Conservation (phyloP, 2,797 vertebrate genomes). For the Hyperoplus immaculatus region DNA sequence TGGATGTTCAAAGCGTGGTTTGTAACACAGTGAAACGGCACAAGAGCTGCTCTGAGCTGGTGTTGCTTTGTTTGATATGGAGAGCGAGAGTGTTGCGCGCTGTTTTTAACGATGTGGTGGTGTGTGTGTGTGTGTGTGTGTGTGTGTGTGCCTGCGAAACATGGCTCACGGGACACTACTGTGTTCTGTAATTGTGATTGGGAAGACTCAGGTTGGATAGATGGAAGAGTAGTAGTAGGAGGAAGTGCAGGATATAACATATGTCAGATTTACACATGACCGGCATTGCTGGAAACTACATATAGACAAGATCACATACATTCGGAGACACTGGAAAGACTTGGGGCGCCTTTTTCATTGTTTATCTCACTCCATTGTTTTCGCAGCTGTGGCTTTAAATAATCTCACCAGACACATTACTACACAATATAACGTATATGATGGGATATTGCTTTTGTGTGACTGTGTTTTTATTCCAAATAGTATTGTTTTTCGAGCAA, state of each 20-base stretch:
- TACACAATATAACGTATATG: not conserved
- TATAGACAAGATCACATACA: not conserved
- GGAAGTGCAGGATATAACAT: slow-evolving; percentile 59
- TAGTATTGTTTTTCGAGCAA: not conserved
- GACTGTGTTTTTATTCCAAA: no score
- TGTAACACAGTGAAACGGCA: not conserved
- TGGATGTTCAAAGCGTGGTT: slow-evolving; percentile 11
- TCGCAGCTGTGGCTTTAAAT: not conserved
- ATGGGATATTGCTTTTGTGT: no score
- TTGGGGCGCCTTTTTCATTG: not conserved
- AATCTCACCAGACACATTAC: not conserved
- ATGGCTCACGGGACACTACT: slow-evolving; percentile 34
- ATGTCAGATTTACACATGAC: slow-evolving; percentile 44
- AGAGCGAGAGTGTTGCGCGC: not conserved
- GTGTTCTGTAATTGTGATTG: slow-evolving; percentile 45
- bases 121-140: slow-evolving; percentile 12
- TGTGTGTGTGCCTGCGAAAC: slow-evolving; percentile 24
- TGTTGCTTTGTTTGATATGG: no score
- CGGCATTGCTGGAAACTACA: slow-evolving; percentile 10
- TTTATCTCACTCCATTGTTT: not conserved
- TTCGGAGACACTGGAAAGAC: slow-evolving; percentile 6
- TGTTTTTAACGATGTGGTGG: slow-evolving; percentile 24
- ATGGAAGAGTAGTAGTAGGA: slow-evolving; percentile 24
- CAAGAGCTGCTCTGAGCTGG: slow-evolving; percentile 3
- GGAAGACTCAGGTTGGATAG: slow-evolving; percentile 46